Conservation (phyloP, 2,113 vertebrate species). For the Python bivittatus region DNA sequence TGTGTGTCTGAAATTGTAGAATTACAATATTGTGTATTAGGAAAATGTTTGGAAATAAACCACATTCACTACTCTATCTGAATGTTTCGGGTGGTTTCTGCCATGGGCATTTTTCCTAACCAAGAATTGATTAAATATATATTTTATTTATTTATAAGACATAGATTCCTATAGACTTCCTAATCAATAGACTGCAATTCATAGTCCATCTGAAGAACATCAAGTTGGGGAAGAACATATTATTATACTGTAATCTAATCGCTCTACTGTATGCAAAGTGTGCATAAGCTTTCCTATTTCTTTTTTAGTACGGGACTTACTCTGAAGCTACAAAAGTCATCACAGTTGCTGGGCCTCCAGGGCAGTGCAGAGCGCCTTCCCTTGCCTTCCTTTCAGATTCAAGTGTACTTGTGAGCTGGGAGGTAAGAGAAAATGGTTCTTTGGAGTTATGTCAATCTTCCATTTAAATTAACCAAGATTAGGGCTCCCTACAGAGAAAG, state of each 20-base stretch:
- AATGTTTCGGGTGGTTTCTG: neutral
- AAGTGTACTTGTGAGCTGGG: slow-evolving; percentile 87
- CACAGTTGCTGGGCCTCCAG: slow-evolving; percentile 90
- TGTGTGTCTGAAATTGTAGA: neutral
- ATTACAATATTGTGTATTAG: neutral
- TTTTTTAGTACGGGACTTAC: slow-evolving; percentile 82
- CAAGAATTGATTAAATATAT: neutral
- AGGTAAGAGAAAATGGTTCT: slow-evolving; percentile 77
- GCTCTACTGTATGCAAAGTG: neutral
- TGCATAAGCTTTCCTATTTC: slow-evolving; percentile 11
- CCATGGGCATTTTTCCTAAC: neutral
- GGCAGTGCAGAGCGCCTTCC: slow-evolving; percentile 86
- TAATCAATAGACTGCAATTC: neutral
- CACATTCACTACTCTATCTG: neutral
- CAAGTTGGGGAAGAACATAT: neutral
- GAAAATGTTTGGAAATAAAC: neutral
- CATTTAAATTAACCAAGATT: neutral
- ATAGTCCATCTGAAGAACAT: neutral
- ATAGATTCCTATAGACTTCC: neutral
- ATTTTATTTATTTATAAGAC: neutral
- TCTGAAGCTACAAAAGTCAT: slow-evolving; percentile 86
- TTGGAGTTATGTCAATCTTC: neutral
- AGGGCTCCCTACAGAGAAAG: neutral
- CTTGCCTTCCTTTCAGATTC: slow-evolving; percentile 85
- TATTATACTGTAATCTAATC: neutral